phyloP scores from a whole-genome alignment of 2,113 vertebrate species.

The pig (Sus scrofa) region DNA sequence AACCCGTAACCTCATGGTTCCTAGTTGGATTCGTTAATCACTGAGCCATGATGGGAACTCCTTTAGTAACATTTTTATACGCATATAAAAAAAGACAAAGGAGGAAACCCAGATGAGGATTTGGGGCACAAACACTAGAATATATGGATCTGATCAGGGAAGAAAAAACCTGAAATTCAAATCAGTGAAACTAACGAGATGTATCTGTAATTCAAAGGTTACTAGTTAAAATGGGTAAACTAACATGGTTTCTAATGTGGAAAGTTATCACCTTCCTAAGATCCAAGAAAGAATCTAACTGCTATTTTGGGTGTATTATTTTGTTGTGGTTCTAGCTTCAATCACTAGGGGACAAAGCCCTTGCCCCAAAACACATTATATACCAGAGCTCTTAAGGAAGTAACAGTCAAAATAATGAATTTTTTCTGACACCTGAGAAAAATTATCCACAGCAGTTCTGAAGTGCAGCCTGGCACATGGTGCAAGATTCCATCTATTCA shows the following conservation, averaged over 20 bases:
- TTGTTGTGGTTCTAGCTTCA: neutral
- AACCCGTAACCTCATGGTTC: no score
- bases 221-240: neutral
- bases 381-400: neutral
- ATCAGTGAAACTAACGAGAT: neutral
- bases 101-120: neutral
- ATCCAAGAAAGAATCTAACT: neutral
- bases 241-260: neutral
- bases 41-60: no score
- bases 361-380: neutral
- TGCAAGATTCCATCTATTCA: neutral
- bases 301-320: neutral
- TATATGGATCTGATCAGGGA: neutral
- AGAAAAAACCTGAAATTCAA: neutral
- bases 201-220: neutral
- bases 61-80: neutral
- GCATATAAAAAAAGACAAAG: neutral
- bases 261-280: neutral
- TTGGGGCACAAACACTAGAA: neutral
- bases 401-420: neutral
- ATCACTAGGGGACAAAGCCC: neutral
- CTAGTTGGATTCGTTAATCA: no score
- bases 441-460: neutral
- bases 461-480: neutral
- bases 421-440: neutral